Conservation (phyloP, 1,140 invertebrate genomes). For the Anoplophora glabripennis region DNA sequence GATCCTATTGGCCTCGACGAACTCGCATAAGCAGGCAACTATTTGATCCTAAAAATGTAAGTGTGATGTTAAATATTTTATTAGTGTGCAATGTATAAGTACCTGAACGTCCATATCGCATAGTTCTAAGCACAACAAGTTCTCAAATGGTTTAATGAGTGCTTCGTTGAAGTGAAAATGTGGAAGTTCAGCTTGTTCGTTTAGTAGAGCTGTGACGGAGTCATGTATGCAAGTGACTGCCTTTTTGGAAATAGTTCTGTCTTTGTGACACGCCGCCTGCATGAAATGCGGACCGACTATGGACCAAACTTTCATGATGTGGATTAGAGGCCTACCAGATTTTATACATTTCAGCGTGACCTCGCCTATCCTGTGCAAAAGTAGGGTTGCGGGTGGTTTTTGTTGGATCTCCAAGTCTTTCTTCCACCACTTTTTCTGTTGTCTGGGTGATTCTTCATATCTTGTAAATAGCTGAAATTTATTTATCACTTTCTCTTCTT, state of each 20-base stretch:
- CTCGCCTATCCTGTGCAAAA: constrained; percentile 80
- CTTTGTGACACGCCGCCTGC: constrained; percentile 90
- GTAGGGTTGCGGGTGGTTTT: constrained; percentile 53
- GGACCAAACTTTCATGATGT: constrained; percentile 88
- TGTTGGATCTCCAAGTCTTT: constrained; percentile 50
- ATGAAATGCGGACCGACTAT: constrained; percentile 88
- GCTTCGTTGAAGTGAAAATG: constrained; percentile 96
- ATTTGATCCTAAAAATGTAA: constrained; percentile 71
- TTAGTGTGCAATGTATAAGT: constrained; percentile 12
- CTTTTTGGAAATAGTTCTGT: constrained; percentile 83
- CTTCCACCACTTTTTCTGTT: constrained; percentile 56
- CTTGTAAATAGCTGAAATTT: constrained; percentile 39
- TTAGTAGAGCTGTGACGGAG: constrained; percentile 82
- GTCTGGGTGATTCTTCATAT: constrained; percentile 42
- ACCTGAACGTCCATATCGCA: constrained; percentile 86
- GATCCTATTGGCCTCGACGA: constrained; percentile 87
- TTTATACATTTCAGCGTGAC: constrained; percentile 82
- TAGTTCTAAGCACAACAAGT: constrained; percentile 85
- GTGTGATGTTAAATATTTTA: not conserved
- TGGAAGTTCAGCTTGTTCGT: constrained; percentile 82
- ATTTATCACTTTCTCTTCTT: not conserved
- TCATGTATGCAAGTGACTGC: constrained; percentile 93
- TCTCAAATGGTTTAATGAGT: constrained; percentile 92
- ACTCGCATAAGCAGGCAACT: constrained; percentile 91
- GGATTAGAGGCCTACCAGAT: constrained; percentile 82